These are phyloP conservation scores for Drosophila ironensis DNA, from an alignment of 1,140 invertebrate genomes.

Conservation along the genomic window DNA sequence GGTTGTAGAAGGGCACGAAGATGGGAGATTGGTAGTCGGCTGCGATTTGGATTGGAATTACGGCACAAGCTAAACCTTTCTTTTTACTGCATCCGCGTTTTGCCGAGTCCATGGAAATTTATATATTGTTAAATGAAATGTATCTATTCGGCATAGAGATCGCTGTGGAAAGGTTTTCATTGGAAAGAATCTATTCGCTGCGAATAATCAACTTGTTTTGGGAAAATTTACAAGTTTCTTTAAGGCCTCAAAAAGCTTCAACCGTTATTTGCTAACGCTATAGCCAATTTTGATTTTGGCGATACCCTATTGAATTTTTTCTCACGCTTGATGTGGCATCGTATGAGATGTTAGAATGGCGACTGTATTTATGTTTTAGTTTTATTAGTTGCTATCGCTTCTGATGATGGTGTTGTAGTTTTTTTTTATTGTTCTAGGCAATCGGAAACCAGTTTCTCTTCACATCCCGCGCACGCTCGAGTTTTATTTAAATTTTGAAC, in stretches of 20 bases:
- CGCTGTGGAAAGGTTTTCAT: constrained; percentile 32
- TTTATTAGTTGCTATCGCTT: constrained; percentile 27
- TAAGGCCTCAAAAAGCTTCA: too few species aligned
- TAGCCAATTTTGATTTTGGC: constrained; percentile 27
- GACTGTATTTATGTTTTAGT: constrained; percentile 74
- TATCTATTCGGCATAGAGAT: constrained; percentile 51
- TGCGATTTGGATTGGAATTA: constrained; percentile 3
- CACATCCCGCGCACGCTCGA: constrained; percentile 72
- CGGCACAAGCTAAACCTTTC: constrained; percentile 60
- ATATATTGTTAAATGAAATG: constrained; percentile 62
- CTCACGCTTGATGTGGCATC: constrained; percentile 75
- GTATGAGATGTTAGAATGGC: constrained; percentile 78
- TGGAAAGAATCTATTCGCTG: too few species aligned
- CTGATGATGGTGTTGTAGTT: constrained; percentile 12
- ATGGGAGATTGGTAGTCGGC: too few species aligned
- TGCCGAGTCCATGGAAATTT: too few species aligned
- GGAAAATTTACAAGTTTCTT: too few species aligned
- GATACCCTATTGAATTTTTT: constrained; percentile 54
- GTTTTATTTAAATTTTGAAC: constrained; percentile 80
- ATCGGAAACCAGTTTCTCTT: constrained; percentile 65
- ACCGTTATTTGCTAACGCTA: too few species aligned
- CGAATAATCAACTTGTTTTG: too few species aligned
- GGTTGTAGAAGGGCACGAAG: neutral
- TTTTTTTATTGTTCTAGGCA: constrained; percentile 51
- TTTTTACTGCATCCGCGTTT: constrained; percentile 41